Evolutionary conservation across 2,888 invertebrate genomes (phyloP).

Genomic region (Pyrrhosoma nymphula): DNA sequence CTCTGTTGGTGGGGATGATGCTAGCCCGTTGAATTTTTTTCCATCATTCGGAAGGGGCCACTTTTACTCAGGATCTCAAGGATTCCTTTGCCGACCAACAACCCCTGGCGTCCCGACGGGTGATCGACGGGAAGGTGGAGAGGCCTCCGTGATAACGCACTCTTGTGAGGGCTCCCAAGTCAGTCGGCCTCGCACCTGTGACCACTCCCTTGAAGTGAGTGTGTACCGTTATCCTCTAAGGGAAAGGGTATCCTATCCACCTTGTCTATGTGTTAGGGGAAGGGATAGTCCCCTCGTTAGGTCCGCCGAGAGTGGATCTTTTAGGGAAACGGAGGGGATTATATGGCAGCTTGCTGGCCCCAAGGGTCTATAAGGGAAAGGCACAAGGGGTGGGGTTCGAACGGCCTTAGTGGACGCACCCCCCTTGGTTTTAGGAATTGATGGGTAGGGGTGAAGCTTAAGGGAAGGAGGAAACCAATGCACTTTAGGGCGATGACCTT

Average conservation of each 20-base stretch:
- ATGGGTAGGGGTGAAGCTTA: not conserved
- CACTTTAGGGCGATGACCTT: not conserved
- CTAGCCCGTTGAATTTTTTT: not conserved
- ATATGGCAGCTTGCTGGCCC: not conserved
- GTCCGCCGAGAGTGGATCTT: not conserved
- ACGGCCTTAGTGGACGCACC: not conserved
- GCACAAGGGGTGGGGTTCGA: not conserved
- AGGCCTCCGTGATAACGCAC: not conserved
- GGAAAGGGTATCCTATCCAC: not conserved
- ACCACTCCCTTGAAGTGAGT: not conserved
- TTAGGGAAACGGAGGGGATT: not conserved
- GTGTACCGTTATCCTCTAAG: not conserved
- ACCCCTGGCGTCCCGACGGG: not conserved
- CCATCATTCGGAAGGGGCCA: not conserved
- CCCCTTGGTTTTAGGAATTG: too few species aligned
- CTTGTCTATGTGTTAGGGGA: not conserved
- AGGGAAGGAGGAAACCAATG: not conserved
- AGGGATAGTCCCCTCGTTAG: not conserved
- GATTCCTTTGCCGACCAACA: not conserved
- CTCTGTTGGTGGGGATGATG: not conserved
- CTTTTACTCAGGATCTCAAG: not conserved
- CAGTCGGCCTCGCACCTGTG: conserved; percentile 28
- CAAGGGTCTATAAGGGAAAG: not conserved
- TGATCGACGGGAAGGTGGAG: conserved; percentile 14
- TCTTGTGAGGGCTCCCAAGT: not conserved